Percentiles rank a stretch among this genome's conserved stretches.
Conservation (phyloP, 2,113 vertebrate species). For the Melanostigma gelatinosum region DNA sequence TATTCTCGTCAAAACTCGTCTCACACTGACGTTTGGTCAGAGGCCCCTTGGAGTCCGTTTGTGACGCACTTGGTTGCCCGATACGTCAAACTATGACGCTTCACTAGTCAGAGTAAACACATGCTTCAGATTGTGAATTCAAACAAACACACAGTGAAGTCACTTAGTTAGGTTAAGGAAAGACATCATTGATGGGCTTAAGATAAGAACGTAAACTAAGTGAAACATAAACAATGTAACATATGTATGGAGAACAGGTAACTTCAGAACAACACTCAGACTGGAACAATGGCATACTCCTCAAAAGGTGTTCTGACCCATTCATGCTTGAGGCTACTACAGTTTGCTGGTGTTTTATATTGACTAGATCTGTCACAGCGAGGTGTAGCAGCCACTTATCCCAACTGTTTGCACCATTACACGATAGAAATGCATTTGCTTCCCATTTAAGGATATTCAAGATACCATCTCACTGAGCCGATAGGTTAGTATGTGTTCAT, state of each 20-base stretch:
- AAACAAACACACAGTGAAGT: neutral
- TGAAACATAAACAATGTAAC: neutral
- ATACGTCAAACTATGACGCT: too few species aligned
- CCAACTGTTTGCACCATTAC: neutral
- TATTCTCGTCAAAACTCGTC: too few species aligned
- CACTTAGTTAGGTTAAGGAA: too few species aligned
- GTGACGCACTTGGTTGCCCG: too few species aligned
- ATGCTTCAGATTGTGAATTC: neutral
- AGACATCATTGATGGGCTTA: neutral
- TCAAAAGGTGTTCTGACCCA: too few species aligned
- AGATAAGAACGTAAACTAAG: neutral
- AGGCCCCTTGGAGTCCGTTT: too few species aligned
- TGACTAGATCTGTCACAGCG: neutral
- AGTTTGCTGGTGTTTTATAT: neutral
- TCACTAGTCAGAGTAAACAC: neutral
- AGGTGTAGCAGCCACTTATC: neutral
- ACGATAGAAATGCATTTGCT: neutral
- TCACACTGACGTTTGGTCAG: too few species aligned
- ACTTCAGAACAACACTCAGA: too few species aligned
- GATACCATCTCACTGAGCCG: neutral
- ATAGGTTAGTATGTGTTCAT: neutral
- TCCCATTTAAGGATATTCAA: neutral
- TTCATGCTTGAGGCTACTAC: too few species aligned
- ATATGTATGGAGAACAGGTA: too few species aligned
- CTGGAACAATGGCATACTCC: too few species aligned